phyloP scores from a whole-genome alignment of 1,140 invertebrate species.

The Nylanderia fulva region DNA sequence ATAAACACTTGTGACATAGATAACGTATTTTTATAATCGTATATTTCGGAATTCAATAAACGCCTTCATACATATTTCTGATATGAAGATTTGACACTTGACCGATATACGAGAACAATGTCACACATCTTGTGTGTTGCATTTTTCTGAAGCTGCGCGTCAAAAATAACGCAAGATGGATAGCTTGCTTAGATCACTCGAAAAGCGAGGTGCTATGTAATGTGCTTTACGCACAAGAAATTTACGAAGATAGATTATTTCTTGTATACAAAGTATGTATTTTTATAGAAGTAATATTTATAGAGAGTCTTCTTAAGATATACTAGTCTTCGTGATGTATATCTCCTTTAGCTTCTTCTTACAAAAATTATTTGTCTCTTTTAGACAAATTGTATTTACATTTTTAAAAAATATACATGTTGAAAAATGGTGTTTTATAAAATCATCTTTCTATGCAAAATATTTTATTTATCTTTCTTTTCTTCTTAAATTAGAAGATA shows the following conservation, averaged over 20 bases:
- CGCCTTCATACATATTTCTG: not conserved
- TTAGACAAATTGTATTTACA: not conserved
- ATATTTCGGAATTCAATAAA: conserved; percentile 6
- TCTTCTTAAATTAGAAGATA: no score
- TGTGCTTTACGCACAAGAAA: conserved; percentile 15
- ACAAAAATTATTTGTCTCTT: not conserved
- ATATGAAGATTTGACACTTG: not conserved
- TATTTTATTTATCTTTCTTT: no score
- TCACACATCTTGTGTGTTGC: not conserved
- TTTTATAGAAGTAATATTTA: not conserved
- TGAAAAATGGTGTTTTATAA: no score
- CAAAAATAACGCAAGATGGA: not conserved
- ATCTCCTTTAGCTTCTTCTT: not conserved
- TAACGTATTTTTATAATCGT: not conserved
- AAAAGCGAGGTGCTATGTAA: not conserved
- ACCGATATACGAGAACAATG: not conserved
- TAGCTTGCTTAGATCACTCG: not conserved
- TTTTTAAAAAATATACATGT: not conserved
- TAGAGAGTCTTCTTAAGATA: not conserved
- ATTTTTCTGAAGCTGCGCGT: not conserved
- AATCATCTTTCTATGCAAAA: no score
- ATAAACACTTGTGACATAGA: not conserved
- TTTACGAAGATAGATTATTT: conserved; percentile 35
- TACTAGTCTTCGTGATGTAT: conserved; percentile 2
- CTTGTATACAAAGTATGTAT: not conserved